A percentile compares a stretch with the other conserved stretches of the same genome.
These are phyloP conservation scores for Calidris pygmaea DNA, from an alignment of 2,113 vertebrate species.

Conservation along the genomic window DNA sequence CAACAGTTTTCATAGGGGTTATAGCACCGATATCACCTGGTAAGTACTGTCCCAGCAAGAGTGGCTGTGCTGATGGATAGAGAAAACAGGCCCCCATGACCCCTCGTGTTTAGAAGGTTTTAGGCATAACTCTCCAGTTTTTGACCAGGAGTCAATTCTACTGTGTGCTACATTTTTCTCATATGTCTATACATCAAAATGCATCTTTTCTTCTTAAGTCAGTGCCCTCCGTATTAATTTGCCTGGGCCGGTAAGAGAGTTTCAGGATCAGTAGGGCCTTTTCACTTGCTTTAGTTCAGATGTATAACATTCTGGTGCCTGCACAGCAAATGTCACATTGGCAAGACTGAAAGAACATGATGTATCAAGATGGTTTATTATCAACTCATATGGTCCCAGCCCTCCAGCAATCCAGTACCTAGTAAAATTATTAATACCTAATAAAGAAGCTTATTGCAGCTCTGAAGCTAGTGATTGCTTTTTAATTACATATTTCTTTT, in stretches of 20 bases:
- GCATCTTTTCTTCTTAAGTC: neutral
- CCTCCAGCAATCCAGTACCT: conserved; percentile 44
- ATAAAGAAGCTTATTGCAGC: conserved; percentile 62
- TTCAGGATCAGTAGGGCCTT: neutral
- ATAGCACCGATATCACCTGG: neutral
- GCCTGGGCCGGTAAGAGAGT: fast-evolving
- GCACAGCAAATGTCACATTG: conserved; percentile 45
- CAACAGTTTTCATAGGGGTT: neutral
- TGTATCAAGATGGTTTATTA: conserved; percentile 65
- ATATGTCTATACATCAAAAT: neutral
- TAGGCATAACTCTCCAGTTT: neutral
- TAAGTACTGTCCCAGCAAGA: neutral
- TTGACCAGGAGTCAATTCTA: neutral
- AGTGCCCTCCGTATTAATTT: neutral
- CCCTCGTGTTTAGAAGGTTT: neutral
- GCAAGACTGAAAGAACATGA: conserved; percentile 33
- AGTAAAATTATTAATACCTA: conserved; percentile 70
- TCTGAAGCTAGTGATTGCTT: conserved; percentile 66
- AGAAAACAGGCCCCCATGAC: neutral
- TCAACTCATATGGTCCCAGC: conserved; percentile 13
- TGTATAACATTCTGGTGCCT: conserved; percentile 15
- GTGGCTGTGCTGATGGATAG: neutral
- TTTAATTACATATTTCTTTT: conserved; percentile 75
- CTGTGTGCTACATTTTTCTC: neutral
- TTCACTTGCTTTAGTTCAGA: conserved; percentile 25